These are phyloP conservation scores for Ambastaia sidthimunki DNA, from an alignment of 2,797 vertebrate species.

Conservation along the genomic window DNA sequence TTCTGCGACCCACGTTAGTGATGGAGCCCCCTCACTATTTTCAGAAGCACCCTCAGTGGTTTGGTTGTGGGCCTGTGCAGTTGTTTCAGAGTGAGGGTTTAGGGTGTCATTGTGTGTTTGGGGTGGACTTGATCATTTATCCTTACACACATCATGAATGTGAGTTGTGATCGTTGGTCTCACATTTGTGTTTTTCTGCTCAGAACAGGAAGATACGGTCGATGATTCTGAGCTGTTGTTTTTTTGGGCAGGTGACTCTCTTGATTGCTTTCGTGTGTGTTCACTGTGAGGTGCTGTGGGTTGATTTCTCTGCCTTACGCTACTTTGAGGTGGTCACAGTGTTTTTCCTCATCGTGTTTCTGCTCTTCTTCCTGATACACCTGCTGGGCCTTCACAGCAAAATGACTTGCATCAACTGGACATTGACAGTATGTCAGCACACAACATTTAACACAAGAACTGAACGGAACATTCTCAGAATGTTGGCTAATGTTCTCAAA, in stretches of 20 bases:
- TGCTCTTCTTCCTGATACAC: conserved; percentile 87
- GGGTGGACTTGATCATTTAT: too few species aligned
- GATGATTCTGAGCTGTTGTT: background rate
- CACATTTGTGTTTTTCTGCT: background rate
- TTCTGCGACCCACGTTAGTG: too few species aligned
- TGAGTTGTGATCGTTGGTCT: too few species aligned
- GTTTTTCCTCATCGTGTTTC: conserved; percentile 88
- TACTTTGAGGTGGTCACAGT: conserved; percentile 90
- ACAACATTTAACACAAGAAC: background rate
- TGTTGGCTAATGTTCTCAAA: too few species aligned
- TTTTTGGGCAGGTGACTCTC: conserved; percentile 78
- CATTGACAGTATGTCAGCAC: conserved; percentile 82
- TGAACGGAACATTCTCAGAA: too few species aligned
- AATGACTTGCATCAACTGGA: conserved; percentile 92
- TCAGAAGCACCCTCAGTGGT: too few species aligned
- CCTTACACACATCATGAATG: too few species aligned
- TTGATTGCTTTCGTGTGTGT: conserved; percentile 89
- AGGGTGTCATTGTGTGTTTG: too few species aligned
- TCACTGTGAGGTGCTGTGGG: conserved; percentile 67
- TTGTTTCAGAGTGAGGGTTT: too few species aligned
- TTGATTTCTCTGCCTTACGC: conserved; percentile 76
- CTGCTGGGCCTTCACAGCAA: conserved; percentile 83
- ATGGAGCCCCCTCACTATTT: too few species aligned
- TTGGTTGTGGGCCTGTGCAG: too few species aligned
- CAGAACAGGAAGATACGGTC: background rate